Base-by-base conservation (phyloP, 2,113 vertebrate species). In the Acanthisitta chloris region DNA sequence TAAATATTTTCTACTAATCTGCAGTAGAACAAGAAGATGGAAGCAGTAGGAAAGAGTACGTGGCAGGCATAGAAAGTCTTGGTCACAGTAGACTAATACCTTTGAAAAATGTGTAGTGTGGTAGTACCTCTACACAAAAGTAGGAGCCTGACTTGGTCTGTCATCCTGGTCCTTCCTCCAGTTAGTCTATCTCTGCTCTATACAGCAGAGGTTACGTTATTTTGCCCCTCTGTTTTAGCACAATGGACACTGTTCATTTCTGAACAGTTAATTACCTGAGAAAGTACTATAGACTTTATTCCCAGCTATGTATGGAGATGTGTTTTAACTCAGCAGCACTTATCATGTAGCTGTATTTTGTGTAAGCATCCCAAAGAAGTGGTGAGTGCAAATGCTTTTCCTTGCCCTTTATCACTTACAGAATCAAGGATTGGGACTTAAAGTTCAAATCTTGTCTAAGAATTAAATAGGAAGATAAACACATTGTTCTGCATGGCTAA, bases 291-390 rank as follows among this genome's bases (percentile, higher is more conserved):
- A 31, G 4, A 8, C 21, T 45, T 29, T 58, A 9, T n/a, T 88
- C 59, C 21, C 46, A 85, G n/a, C 24, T 73, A 18, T 14, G 6
- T 6, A 21, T 18, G 19, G 11, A 70, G 45, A 16, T 12, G 16
- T 48, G 33, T 36, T 78, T 79, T 46, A 76, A 17, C 21, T 28
- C 59, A 66, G 28, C 29, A 31, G 38, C 16, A 36, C 29, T 36
- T 28, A 13, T 3, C 25, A 13, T 6, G 6, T 7, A 28, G 7
- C 28, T 57, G 0, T 51, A 9, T 26, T 43, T 11, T 31, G 16
- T 5, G 6, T 61, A 59, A 34, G 8, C 26, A 28, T 52, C 11
- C 49, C 36, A 29, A 10, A 38, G 17, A 54, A 20, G 7, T 6
- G 9, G 4, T 40, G 26, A 54, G 2, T 29, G 10, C 4, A 12